These are phyloP conservation scores for Aphaenogaster ashmeadi DNA, from an alignment of 1,140 invertebrate genomes.

Conservation along the genomic window DNA sequence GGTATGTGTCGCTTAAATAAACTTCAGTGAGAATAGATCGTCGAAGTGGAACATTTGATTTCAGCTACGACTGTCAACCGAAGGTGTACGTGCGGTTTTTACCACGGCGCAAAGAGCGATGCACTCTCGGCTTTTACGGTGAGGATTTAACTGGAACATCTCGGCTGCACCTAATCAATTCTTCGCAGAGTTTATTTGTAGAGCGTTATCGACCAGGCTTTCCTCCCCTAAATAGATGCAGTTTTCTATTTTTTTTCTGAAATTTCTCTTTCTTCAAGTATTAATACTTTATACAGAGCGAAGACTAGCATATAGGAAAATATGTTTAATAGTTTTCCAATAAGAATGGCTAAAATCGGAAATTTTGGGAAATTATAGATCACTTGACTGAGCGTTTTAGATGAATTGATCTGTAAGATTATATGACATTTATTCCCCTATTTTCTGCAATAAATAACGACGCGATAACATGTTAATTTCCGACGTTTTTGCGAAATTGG, in stretches of 20 bases:
- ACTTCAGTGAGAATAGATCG: conserved; percentile 57
- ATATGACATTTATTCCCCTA: neutral
- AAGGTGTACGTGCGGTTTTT: conserved; percentile 33
- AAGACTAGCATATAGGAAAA: neutral
- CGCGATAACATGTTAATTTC: neutral
- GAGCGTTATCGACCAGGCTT: neutral
- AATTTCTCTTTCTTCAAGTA: neutral
- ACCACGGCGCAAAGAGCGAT: neutral
- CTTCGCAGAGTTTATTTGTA: conserved; percentile 6
- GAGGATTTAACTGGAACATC: neutral
- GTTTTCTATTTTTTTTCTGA: neutral
- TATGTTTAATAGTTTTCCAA: neutral
- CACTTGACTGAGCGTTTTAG: neutral
- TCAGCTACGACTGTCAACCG: conserved; percentile 8
- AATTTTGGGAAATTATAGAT: neutral
- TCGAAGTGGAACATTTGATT: conserved; percentile 63
- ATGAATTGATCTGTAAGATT: neutral
- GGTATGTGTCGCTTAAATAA: conserved; percentile 60
- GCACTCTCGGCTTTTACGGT: neutral
- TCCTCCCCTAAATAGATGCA: neutral
- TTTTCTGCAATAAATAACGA: neutral
- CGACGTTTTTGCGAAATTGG: conserved; percentile 11
- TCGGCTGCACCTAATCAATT: neutral
- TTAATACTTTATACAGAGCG: neutral
- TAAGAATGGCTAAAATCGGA: neutral